Evolutionary conservation across 2,888 invertebrate species (phyloP).

Genomic region (Chelonus formosanus): DNA sequence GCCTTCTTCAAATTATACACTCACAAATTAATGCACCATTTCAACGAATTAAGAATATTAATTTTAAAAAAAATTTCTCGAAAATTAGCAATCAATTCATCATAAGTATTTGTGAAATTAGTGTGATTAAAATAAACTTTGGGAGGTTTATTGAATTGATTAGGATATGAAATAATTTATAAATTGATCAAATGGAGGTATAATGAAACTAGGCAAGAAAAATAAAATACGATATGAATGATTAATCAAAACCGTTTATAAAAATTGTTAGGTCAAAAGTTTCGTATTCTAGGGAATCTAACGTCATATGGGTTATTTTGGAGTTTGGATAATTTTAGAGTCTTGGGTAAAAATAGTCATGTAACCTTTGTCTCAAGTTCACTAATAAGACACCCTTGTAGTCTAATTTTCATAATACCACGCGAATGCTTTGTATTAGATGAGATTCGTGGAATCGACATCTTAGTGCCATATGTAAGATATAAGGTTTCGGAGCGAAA

Average conservation of each 20-base stretch:
- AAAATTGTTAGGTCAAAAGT: slow-evolving; percentile 28
- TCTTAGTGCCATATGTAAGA: slow-evolving; percentile 36
- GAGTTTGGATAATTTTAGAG: slow-evolving; percentile 42
- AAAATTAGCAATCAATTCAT: too few relatives aligned
- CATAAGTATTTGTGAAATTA: background rate
- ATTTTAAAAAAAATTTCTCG: too few relatives aligned
- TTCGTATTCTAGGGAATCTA: slow-evolving; percentile 5
- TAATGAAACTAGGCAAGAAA: too few relatives aligned
- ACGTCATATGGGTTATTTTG: slow-evolving; percentile 24
- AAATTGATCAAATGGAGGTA: background rate
- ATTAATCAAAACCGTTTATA: slow-evolving; percentile 13
- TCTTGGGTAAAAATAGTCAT: slow-evolving; percentile 37
- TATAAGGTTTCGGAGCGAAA: slow-evolving; percentile 24
- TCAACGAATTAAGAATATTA: too few relatives aligned
- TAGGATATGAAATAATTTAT: background rate
- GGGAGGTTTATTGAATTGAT: slow-evolving; percentile 12
- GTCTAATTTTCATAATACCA: slow-evolving; percentile 52
- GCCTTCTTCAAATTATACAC: too few relatives aligned
- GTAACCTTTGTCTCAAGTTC: slow-evolving; percentile 37
- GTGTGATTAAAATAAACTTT: slow-evolving; percentile 25
- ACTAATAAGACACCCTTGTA: slow-evolving; percentile 51
- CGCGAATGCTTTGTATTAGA: slow-evolving; percentile 37
- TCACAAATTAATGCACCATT: too few relatives aligned
- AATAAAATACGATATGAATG: too few relatives aligned
- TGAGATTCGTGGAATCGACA: slow-evolving; percentile 39